Percentiles rank a stretch among this genome's conserved stretches.
Conservation (phyloP, 1,140 invertebrate genomes). For the Drosophila navojoa region DNA sequence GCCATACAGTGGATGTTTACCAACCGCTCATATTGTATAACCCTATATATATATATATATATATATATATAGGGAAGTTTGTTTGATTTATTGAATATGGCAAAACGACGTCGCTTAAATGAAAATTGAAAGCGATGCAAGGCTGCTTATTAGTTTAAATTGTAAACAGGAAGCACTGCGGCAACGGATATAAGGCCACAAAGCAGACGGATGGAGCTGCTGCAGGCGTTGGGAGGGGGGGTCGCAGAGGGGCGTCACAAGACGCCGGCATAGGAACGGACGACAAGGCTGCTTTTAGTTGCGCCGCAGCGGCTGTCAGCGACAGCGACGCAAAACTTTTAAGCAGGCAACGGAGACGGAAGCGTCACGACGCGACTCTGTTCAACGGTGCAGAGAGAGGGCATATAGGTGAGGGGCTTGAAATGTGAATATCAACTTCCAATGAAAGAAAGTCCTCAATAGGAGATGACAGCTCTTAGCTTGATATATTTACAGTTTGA, state of each 20-base stretch:
- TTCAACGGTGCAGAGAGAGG: neutral
- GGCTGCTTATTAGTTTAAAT: conserved; percentile 79
- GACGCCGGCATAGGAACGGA: conserved; percentile 1
- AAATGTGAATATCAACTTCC: too few relatives aligned
- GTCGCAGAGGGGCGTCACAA: neutral
- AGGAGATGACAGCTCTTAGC: too few relatives aligned
- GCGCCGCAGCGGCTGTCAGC: conserved; percentile 50
- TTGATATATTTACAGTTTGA: too few relatives aligned
- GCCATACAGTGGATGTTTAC: too few relatives aligned
- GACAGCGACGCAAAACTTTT: conserved; percentile 40
- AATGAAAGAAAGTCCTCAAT: too few relatives aligned
- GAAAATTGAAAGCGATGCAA: conserved; percentile 34
- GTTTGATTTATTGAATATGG: conserved; percentile 74
- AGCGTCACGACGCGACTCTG: conserved; percentile 13
- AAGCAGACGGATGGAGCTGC: neutral
- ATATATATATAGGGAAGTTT: conserved; percentile 28
- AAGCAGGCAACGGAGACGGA: conserved; percentile 25
- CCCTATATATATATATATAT: too few relatives aligned
- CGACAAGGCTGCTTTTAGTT: conserved; percentile 36
- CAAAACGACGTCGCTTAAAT: conserved; percentile 26
- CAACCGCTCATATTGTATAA: too few relatives aligned
- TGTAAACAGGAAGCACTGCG: conserved; percentile 77
- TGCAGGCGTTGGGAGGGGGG: neutral
- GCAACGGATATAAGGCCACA: conserved; percentile 43
- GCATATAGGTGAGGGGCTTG: too few relatives aligned